A percentile compares a stretch with the other conserved stretches of the same genome.
These are phyloP conservation scores for Ptychodera flava DNA, from an alignment of 35 echinoderm and acorn worm genomes.

Conservation along the genomic window DNA sequence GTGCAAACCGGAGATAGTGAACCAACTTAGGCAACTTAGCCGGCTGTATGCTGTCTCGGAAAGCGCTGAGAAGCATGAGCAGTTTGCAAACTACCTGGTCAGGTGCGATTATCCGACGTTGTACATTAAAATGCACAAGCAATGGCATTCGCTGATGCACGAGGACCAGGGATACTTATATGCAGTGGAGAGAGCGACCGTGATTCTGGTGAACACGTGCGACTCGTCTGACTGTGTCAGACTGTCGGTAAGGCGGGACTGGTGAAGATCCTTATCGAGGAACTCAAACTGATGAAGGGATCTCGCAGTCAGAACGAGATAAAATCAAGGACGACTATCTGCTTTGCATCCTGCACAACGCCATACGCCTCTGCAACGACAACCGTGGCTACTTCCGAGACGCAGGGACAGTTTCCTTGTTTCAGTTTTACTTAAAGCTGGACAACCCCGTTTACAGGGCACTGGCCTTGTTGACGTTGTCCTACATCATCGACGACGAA, in stretches of 20 bases:
- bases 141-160: background rate
- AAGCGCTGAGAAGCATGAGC: background rate
- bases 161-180: background rate
- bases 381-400: background rate
- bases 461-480: constrained; percentile 30
- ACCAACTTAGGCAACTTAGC: background rate
- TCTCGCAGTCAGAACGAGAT: background rate
- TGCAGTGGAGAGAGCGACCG: background rate
- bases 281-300: background rate
- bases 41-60: background rate
- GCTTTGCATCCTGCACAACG: background rate
- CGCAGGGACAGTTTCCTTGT: background rate
- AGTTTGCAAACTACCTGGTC: background rate
- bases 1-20: background rate
- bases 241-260: background rate
- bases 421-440: background rate
- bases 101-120: background rate
- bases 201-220: background rate
- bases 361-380: background rate
- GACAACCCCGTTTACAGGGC: background rate
- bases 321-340: background rate
- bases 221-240: background rate
- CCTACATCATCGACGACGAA: constrained; percentile 37
- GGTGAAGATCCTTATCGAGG: background rate
- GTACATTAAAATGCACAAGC: background rate